phyloP scores from a whole-genome alignment of 1,140 invertebrate genomes.

The Bombus balteatus region DNA sequence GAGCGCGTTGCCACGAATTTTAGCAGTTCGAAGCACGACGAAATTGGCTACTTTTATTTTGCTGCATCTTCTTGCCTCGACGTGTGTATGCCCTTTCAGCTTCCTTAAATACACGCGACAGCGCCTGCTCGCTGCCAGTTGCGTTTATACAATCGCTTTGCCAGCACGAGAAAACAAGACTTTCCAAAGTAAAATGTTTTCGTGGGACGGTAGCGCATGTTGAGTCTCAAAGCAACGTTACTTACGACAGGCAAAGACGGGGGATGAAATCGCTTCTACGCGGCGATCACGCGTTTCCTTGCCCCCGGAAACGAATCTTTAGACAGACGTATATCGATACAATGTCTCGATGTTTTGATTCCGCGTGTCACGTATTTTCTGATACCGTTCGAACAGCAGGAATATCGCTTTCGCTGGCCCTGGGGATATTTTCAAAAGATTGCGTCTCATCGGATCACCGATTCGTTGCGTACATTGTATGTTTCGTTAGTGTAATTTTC shows the following conservation, averaged over 20 bases:
- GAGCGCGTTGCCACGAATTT: background rate
- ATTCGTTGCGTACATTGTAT: background rate
- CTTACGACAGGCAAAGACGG: constrained; percentile 15
- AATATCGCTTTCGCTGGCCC: too few relatives aligned
- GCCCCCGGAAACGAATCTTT: constrained; percentile 32
- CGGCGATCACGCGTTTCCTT: constrained; percentile 22
- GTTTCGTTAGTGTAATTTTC: too few relatives aligned
- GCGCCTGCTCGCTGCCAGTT: background rate
- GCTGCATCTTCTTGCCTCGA: background rate
- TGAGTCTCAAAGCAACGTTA: constrained; percentile 23
- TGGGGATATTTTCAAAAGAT: background rate
- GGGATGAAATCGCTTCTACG: constrained; percentile 41
- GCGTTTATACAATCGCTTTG: constrained; percentile 34
- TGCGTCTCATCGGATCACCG: background rate
- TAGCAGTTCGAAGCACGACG: too few relatives aligned
- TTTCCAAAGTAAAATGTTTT: constrained; percentile 29
- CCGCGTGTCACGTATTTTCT: background rate
- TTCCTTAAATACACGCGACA: background rate
- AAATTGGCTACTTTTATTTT: background rate
- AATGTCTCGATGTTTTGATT: constrained; percentile 37
- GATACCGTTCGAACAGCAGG: background rate
- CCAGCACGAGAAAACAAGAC: constrained; percentile 2
- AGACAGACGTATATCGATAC: background rate
- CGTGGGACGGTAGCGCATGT: constrained; percentile 32
- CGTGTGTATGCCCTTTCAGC: background rate